Conservation (phyloP, 2,113 vertebrate species). For the Pituophis catenifer region DNA sequence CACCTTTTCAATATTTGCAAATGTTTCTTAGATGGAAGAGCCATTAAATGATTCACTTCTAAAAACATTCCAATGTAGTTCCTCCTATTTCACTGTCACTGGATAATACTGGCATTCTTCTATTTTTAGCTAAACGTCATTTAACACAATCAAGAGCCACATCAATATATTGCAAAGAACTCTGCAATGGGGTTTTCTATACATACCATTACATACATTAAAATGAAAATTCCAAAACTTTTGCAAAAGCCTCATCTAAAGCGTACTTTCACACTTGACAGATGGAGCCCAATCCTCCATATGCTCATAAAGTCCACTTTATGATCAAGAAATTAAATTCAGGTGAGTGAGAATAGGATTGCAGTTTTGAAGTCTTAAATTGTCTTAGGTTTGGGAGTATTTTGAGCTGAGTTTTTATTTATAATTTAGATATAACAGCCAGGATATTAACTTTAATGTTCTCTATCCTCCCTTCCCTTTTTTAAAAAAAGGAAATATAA, state of each 20-base stretch:
- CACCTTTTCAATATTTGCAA: neutral
- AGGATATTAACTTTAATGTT: neutral
- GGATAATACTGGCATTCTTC: neutral
- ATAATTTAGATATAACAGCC: neutral
- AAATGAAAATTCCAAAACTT: neutral
- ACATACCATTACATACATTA: neutral
- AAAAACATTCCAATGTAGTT: neutral
- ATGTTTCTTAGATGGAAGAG: neutral
- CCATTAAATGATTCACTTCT: neutral
- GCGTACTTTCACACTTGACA: neutral
- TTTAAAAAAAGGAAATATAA: neutral
- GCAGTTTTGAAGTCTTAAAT: neutral
- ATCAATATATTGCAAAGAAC: neutral
- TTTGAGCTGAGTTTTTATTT: neutral
- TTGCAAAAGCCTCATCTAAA: neutral
- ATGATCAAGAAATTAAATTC: neutral
- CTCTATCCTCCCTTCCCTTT: neutral
- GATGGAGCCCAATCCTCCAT: neutral
- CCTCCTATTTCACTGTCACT: neutral
- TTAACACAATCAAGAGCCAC: neutral
- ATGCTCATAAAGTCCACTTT: neutral
- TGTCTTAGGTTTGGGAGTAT: neutral
- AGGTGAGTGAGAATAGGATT: neutral
- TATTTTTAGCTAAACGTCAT: neutral
- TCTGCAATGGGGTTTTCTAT: neutral